These are phyloP conservation scores for Drosophila greeni DNA, from an alignment of 2,888 invertebrate species.

Conservation along the genomic window DNA sequence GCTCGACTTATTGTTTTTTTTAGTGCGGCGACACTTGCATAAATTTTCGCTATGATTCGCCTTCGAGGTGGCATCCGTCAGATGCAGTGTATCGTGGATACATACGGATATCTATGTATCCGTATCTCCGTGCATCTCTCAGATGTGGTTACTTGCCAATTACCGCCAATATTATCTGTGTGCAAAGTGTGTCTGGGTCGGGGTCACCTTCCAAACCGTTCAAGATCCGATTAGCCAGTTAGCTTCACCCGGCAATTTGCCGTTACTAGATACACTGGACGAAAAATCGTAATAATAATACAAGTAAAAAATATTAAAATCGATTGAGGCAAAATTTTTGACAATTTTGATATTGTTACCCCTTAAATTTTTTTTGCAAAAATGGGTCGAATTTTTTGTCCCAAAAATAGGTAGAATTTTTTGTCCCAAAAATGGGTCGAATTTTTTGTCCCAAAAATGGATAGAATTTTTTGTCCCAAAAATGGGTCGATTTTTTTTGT, in stretches of 20 bases:
- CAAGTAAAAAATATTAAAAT: not conserved
- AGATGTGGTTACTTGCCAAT: conserved; percentile 15
- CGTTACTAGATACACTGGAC: not conserved
- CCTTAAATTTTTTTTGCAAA: too few relatives aligned
- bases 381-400: too few relatives aligned
- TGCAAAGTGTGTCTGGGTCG: conserved; percentile 15
- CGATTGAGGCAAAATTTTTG: too few relatives aligned
- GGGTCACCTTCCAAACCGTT: conserved; percentile 15
- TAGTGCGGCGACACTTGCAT: conserved; percentile 11
- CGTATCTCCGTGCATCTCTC: not conserved
- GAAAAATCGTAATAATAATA: not conserved
- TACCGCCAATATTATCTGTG: too few relatives aligned
- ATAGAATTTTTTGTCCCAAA: too few relatives aligned
- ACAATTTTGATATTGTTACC: too few relatives aligned
- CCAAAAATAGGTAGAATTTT: too few relatives aligned
- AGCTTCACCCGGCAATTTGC: conserved; percentile 2
- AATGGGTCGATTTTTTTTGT: too few relatives aligned
- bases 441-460: too few relatives aligned
- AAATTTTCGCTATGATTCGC: conserved; percentile 18
- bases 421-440: too few relatives aligned
- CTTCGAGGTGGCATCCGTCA: conserved; percentile 1
- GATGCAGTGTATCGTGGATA: conserved; percentile 7
- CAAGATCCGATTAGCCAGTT: conserved; percentile 2
- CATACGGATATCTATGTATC: too few relatives aligned
- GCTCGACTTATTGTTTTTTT: conserved; percentile 36